These are phyloP conservation scores for Takifugu bimaculatus DNA, from an alignment of 2,113 vertebrate genomes.

Conservation along the genomic window DNA sequence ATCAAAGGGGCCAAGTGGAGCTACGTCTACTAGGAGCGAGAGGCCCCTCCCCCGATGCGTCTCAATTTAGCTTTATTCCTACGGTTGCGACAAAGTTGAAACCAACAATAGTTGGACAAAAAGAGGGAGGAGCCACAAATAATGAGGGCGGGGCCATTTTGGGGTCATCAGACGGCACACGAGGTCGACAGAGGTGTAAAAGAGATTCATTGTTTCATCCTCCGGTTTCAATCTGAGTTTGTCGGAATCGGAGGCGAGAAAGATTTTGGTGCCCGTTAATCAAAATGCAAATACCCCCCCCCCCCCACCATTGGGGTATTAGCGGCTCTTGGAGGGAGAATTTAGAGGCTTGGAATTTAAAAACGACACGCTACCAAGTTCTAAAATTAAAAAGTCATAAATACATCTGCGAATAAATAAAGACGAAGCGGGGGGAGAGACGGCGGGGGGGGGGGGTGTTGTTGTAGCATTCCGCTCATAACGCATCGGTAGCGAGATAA, in stretches of 20 bases:
- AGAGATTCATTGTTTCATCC: conserved; percentile 54
- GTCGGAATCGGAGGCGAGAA: conserved; percentile 36
- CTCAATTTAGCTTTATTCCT: too few relatives aligned
- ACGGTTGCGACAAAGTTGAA: too few relatives aligned
- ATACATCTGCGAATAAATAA: conserved; percentile 16
- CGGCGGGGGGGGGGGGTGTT: conserved; percentile 2
- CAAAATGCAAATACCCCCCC: conserved; percentile 69
- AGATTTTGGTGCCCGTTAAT: conserved; percentile 48
- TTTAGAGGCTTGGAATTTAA: conserved; percentile 62
- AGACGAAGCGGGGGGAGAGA: not conserved
- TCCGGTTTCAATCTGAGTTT: conserved; percentile 50
- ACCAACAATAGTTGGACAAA: too few relatives aligned
- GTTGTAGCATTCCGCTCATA: not conserved
- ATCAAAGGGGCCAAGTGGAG: too few relatives aligned
- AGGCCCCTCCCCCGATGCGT: too few relatives aligned
- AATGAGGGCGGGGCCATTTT: too few relatives aligned
- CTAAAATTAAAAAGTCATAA: conserved; percentile 50
- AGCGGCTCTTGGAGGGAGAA: conserved; percentile 53
- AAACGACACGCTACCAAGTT: conserved; percentile 56
- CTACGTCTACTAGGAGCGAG: too few relatives aligned
- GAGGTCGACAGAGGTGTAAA: conserved; percentile 5
- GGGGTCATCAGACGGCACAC: conserved; percentile 26
- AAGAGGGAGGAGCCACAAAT: too few relatives aligned
- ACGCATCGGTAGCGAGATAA: conserved; percentile 34
- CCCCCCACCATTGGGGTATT: conserved; percentile 53